Evolutionary conservation across 2,113 vertebrate genomes (phyloP).

Genomic region (Uria aalge): DNA sequence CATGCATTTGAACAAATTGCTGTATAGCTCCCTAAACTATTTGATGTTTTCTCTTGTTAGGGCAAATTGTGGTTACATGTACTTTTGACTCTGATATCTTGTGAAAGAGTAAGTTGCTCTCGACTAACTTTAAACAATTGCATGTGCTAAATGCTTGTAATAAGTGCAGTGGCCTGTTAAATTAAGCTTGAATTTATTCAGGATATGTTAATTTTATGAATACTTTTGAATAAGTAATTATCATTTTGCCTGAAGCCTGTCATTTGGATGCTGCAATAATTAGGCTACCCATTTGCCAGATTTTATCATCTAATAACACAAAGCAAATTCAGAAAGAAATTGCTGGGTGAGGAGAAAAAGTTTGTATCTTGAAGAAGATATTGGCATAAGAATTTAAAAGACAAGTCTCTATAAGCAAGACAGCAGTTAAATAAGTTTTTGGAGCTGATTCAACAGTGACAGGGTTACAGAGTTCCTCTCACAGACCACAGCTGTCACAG

Average conservation of each 20-base stretch:
- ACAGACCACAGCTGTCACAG: background rate
- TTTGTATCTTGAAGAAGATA: background rate
- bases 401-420: background rate
- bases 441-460: background rate
- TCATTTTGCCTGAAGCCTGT: background rate
- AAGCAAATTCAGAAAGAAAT: background rate
- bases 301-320: background rate
- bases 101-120: background rate
- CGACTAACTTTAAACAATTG: background rate
- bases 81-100: background rate
- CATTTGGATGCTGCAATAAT: slow-evolving; percentile 2
- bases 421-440: background rate
- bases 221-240: slow-evolving; percentile 32
- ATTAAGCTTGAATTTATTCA: slow-evolving; percentile 35
- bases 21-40: background rate
- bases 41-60: background rate
- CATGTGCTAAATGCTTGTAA: background rate
- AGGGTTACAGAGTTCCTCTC: background rate
- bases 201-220: slow-evolving; percentile 29
- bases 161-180: slow-evolving; percentile 37
- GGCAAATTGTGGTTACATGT: background rate
- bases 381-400: background rate
- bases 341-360: background rate
- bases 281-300: background rate
- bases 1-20: background rate